Evolutionary conservation across 2,888 invertebrate species (phyloP), one percentile per base, ranked within the genome.

Genomic region (Bellardia bayeri): DNA sequence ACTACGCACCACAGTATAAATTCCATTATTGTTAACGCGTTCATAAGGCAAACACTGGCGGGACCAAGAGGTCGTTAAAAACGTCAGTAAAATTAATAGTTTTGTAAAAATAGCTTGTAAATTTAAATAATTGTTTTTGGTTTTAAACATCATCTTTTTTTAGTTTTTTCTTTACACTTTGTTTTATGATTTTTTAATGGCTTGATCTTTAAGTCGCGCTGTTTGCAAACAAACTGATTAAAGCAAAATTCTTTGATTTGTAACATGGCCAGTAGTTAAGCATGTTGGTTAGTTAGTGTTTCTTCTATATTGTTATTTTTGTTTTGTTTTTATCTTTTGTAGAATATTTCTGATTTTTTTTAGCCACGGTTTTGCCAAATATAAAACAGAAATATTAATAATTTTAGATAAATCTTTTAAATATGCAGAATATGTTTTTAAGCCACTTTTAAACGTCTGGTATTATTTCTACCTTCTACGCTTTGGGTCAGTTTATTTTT

Each of bases 171-270:
- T 72, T 7, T 56, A n/a, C 49, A 23, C n/a, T 33, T 64, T 64
- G 1, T 4, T 63, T 63, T 51, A 13, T 40, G 37, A 64, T n/a
- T 0, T 8, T 40, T 40, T 72, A 23, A 23, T 23, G 23, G 23
- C 33, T 51, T 16, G 40, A 82, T 69, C 69, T 71, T 76, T 1
- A 33, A 63, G 51, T 58, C 78, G 45, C 71, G 83, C 71, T 54
- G 78, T 72, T 71, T 49, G 45, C 33, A 33, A 64, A 91, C 49
- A 76, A 76, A 83, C 76, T 87, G 78, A 71, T 72, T 78, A 64
- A 64, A 72, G 40, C 45, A 7, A 58, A 66, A 66, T 66, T 78
- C 54, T 78, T 5, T 30, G 40, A 16, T 56, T 64, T 71, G 33
- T 64, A 54, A 78, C 54, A 66, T 51, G 66, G 58, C 49, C 33